phyloP scores from a whole-genome alignment of 2,797 vertebrate genomes.

The Ciconia nigra region DNA sequence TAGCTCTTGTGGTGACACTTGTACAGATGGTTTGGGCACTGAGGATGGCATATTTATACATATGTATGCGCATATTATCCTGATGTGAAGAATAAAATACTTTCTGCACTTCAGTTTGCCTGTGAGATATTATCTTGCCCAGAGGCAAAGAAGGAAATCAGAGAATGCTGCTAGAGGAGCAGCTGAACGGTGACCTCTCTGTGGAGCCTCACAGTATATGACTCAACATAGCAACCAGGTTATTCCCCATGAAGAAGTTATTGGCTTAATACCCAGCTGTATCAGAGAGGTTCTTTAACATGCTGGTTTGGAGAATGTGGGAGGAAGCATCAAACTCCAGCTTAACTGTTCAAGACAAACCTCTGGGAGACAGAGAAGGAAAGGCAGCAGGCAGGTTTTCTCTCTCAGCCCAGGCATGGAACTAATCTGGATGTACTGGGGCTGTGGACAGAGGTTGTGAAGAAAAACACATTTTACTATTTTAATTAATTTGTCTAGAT shows the following conservation, averaged over 20 bases:
- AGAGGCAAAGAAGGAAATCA: not conserved
- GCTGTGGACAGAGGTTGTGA: not conserved
- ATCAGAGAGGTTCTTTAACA: not conserved
- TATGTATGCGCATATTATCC: not conserved
- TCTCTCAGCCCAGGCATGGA: not conserved
- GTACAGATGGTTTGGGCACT: not conserved
- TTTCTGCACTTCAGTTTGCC: not conserved
- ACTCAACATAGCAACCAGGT: not conserved
- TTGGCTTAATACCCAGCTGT: not conserved
- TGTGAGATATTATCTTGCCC: not conserved
- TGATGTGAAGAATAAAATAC: constrained; percentile 2
- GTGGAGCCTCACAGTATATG: not conserved
- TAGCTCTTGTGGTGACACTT: not conserved
- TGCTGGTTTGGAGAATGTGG: not conserved
- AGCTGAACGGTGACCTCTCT: not conserved
- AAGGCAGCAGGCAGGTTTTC: not conserved
- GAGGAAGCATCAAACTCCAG: not conserved
- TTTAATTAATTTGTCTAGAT: not conserved
- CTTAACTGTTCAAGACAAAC: not conserved
- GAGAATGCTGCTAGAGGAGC: not conserved
- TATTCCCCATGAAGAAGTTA: not conserved
- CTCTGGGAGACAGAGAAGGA: not conserved
- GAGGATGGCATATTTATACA: not conserved
- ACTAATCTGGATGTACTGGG: not conserved
- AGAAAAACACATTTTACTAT: not conserved